Evolutionary conservation across 1,140 invertebrate species (phyloP).

Genomic region (Hyles euphorbiae): DNA sequence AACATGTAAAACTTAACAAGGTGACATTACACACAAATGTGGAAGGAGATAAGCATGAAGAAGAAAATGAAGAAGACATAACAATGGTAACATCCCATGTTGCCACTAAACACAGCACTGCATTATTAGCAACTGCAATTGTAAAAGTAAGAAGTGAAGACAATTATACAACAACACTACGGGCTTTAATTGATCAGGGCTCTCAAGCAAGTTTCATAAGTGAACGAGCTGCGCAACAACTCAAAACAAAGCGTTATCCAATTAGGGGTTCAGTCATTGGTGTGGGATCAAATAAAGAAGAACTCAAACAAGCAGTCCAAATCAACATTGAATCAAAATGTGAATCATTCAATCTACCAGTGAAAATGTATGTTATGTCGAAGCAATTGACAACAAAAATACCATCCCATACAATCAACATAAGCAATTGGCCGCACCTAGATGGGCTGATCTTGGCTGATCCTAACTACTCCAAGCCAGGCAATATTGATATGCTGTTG

Average conservation of each 20-base stretch:
- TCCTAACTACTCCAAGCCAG: slow-evolving; percentile 23
- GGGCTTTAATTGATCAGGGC: slow-evolving; percentile 21
- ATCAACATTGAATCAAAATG: slow-evolving; percentile 22
- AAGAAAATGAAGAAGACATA: slow-evolving; percentile 14
- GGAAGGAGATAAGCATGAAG: neutral
- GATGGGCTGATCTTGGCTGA: slow-evolving; percentile 31
- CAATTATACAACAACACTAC: slow-evolving; percentile 10
- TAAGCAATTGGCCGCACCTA: slow-evolving; percentile 26
- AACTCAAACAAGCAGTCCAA: slow-evolving; percentile 16
- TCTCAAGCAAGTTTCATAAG: slow-evolving; percentile 23
- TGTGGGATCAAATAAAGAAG: slow-evolving; percentile 18
- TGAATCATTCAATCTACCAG: slow-evolving; percentile 15
- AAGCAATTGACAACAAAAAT: slow-evolving; percentile 34
- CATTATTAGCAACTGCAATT: slow-evolving; percentile 16
- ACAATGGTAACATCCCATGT: slow-evolving; percentile 20
- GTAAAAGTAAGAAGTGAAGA: slow-evolving; percentile 17
- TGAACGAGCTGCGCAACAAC: slow-evolving; percentile 16
- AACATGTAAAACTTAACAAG: slow-evolving; percentile 11
- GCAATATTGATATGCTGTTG: slow-evolving; percentile 31
- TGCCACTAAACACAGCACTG: slow-evolving; percentile 14
- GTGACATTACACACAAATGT: too few species aligned
- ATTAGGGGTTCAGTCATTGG: slow-evolving; percentile 13
- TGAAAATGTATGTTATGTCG: slow-evolving; percentile 27
- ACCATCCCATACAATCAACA: slow-evolving; percentile 20
- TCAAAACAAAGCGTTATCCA: slow-evolving; percentile 11